phyloP scores from a whole-genome alignment of 1,140 invertebrate species.

The Hormaphis cornu region DNA sequence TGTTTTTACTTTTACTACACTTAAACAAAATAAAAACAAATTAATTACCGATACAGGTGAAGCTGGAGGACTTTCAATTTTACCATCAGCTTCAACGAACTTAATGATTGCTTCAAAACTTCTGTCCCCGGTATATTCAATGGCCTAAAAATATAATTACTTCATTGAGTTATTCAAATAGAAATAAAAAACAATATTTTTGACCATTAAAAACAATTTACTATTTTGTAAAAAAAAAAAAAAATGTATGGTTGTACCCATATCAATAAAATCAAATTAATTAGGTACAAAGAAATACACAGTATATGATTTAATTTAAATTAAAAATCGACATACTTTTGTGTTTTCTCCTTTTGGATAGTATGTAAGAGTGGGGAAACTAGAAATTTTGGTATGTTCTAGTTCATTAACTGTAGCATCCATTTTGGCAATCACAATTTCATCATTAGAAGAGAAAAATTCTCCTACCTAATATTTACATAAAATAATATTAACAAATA shows the following conservation, averaged over 20 bases:
- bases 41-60: slow-evolving; percentile 47
- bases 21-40: no score
- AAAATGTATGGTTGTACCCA: no score
- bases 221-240: no score
- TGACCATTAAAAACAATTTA: no score
- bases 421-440: slow-evolving; percentile 94
- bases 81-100: slow-evolving; percentile 77
- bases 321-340: slow-evolving; percentile 13
- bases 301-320: no score
- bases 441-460: slow-evolving; percentile 74
- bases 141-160: slow-evolving; percentile 47
- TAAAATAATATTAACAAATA: background rate
- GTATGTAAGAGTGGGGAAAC: slow-evolving; percentile 93
- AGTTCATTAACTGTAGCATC: slow-evolving; percentile 96
- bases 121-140: slow-evolving; percentile 91
- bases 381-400: slow-evolving; percentile 86
- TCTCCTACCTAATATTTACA: slow-evolving; percentile 47
- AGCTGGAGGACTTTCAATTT: slow-evolving; percentile 46
- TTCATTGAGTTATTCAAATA: slow-evolving; percentile 22
- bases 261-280: no score
- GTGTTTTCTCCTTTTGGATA: slow-evolving; percentile 64
- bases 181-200: slow-evolving; percentile 29
- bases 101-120: slow-evolving; percentile 86
- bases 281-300: no score
- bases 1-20: no score